A percentile compares a stretch with the other conserved stretches of the same genome.
These are phyloP conservation scores for Lithobates pipiens DNA, from an alignment of 2,797 vertebrate species.

Conservation along the genomic window DNA sequence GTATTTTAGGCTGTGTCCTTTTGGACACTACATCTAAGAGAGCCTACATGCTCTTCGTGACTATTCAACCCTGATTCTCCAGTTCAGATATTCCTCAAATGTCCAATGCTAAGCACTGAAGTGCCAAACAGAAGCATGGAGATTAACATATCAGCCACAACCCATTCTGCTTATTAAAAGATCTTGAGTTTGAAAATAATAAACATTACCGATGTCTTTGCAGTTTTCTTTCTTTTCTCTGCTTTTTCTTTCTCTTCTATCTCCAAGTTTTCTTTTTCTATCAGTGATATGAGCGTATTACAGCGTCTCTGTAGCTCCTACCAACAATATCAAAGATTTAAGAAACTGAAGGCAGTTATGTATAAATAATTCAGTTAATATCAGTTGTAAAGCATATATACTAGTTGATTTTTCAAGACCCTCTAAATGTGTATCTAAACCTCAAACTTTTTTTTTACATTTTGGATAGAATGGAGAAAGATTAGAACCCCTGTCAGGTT, in stretches of 20 bases:
- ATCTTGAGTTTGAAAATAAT: not conserved
- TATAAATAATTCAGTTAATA: not conserved
- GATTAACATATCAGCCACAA: no score
- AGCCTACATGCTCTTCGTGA: no score
- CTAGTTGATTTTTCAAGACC: not conserved
- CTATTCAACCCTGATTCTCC: no score
- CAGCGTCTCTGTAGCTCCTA: slow-evolving; percentile 89
- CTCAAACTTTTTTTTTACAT: no score
- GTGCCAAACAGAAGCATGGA: no score
- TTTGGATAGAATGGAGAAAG: no score
- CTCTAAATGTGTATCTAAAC: not conserved
- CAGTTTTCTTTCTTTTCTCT: slow-evolving; percentile 86
- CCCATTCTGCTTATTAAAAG: no score
- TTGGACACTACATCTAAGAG: no score
- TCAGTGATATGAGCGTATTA: slow-evolving; percentile 88
- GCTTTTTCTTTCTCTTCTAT: slow-evolving; percentile 89
- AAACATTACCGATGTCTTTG: slow-evolving; percentile 80
- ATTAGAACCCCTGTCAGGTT: no score
- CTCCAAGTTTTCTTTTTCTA: slow-evolving; percentile 90
- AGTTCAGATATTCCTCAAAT: no score
- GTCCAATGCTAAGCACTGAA: no score
- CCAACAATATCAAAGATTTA: slow-evolving; percentile 62
- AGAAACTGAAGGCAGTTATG: slow-evolving; percentile 42
- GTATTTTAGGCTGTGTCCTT: no score
- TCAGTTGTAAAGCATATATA: not conserved